Percentiles rank a stretch among this genome's conserved stretches.
Conservation (phyloP, 1,140 invertebrate species). For the Microplitis demolitor region DNA sequence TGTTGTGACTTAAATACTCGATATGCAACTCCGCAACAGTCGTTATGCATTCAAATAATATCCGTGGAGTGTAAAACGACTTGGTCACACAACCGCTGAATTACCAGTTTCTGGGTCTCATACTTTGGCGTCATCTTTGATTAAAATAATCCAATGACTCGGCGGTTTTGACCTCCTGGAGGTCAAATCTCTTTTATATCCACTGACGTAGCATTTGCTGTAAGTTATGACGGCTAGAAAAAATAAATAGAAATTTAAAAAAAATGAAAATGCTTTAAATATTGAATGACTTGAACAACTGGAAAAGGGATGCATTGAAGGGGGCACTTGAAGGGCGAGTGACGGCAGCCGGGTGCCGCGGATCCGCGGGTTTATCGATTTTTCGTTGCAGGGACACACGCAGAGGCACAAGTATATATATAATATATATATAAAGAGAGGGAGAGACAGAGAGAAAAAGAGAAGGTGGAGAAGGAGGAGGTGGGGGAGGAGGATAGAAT, state of each 20-base stretch:
- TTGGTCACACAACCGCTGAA: no score
- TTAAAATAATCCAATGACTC: constrained; percentile 1
- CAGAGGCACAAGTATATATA: constrained; percentile 10
- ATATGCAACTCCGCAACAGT: no score
- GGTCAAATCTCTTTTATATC: background rate
- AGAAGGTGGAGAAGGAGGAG: background rate
- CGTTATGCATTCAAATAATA: no score
- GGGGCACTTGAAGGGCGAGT: constrained; percentile 14
- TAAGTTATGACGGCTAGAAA: no score
- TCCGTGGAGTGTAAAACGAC: no score
- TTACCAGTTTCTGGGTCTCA: no score
- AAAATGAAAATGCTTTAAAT: background rate
- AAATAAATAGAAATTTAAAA: no score
- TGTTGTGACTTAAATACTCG: no score
- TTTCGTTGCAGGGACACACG: constrained; percentile 28
- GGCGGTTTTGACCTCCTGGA: background rate
- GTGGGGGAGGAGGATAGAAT: background rate
- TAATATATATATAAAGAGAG: background rate
- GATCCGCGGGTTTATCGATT: constrained; percentile 30
- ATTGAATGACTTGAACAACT: background rate
- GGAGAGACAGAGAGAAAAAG: background rate
- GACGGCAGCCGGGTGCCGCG: constrained; percentile 14
- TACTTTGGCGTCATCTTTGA: background rate
- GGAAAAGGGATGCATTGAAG: background rate
- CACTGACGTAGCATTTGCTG: no score